phyloP scores from a whole-genome alignment of 2,113 vertebrate genomes.

The Martes martes region DNA sequence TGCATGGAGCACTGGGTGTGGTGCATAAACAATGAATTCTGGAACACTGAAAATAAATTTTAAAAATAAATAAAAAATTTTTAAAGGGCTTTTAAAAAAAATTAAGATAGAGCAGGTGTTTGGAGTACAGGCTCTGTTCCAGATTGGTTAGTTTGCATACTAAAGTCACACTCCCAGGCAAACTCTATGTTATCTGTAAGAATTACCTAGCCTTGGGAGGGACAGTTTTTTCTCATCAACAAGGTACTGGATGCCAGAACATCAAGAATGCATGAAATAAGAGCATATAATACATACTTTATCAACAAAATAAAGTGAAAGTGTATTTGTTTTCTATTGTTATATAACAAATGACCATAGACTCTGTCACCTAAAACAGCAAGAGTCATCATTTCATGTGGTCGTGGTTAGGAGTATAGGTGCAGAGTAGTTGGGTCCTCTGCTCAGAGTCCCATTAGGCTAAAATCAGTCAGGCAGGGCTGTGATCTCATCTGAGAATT shows the following conservation, averaged over 20 bases:
- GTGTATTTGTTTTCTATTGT: neutral
- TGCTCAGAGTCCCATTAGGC: neutral
- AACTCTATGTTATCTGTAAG: neutral
- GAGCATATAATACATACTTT: neutral
- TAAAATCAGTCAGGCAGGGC: accelerated
- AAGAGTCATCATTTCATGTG: no score
- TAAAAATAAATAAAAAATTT: no score
- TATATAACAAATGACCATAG: no score
- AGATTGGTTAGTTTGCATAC: neutral
- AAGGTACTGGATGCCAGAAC: neutral
- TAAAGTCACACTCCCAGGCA: neutral
- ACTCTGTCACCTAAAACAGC: neutral
- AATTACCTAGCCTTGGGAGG: neutral
- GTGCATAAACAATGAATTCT: no score
- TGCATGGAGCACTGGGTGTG: no score
- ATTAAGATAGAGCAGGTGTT: neutral
- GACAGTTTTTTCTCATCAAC: neutral
- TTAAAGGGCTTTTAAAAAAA: no score
- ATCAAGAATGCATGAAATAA: neutral
- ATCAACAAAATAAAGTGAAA: neutral
- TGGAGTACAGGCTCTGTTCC: neutral
- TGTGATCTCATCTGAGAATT: neutral
- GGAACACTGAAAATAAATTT: no score
- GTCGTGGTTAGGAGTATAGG: no score
- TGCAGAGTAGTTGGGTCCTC: accelerated